A percentile compares a stretch with the other conserved stretches of the same genome.
Conservation (phyloP, 2,888 invertebrate species). For the Anaspis maculata region DNA sequence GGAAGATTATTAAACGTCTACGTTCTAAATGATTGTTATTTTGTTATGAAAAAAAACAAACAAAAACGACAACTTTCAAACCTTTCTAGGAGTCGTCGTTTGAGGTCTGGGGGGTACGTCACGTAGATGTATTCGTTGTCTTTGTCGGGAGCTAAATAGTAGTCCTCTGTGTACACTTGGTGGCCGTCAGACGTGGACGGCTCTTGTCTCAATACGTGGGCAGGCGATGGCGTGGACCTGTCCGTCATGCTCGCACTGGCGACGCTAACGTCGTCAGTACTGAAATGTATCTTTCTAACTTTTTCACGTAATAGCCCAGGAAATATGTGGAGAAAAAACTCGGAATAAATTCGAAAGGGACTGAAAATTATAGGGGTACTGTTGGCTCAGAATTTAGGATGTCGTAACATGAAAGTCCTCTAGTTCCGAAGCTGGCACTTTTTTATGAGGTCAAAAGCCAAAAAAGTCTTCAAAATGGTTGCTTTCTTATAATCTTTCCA, state of each 20-base stretch:
- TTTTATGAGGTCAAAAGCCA: no score
- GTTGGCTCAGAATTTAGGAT: no score
- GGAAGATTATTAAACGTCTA: slow-evolving; percentile 5
- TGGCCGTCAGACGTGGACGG: slow-evolving; percentile 29
- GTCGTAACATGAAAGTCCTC: no score
- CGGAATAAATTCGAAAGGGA: no score
- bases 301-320: no score
- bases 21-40: no score
- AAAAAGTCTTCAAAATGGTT: no score
- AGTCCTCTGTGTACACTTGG: slow-evolving; percentile 42
- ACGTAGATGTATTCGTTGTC: slow-evolving; percentile 78
- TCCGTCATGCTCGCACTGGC: slow-evolving; percentile 59
- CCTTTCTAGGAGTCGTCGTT: slow-evolving; percentile 75
- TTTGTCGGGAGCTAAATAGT: slow-evolving; percentile 42
- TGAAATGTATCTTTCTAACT: no score
- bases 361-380: no score
- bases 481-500: no score
- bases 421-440: no score
- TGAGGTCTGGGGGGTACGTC: slow-evolving; percentile 79
- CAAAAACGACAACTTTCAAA: slow-evolving; percentile 35
- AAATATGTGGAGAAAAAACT: no score
- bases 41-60: slow-evolving; percentile 1
- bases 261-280: slow-evolving; percentile 63
- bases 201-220: slow-evolving; percentile 47
- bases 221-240: slow-evolving; percentile 59